Evolutionary conservation across 2,888 invertebrate genomes (phyloP).

Genomic region (Dendrolimus pini): DNA sequence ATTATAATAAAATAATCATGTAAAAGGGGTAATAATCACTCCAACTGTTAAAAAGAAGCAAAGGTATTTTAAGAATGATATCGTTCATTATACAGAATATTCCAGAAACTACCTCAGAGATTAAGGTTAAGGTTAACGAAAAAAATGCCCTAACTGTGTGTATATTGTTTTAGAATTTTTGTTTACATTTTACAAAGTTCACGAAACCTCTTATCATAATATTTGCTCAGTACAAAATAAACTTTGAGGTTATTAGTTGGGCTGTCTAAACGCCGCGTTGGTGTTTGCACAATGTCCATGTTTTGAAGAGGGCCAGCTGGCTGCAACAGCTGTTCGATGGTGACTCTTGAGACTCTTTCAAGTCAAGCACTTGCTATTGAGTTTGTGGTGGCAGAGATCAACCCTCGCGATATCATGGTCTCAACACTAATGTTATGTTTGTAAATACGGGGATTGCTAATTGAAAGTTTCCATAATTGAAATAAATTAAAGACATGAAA

Average conservation of each 20-base stretch:
- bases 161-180: not conserved
- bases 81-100: not conserved
- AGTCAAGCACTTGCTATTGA: constrained; percentile 15
- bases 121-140: not conserved
- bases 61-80: not conserved
- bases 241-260: constrained; percentile 10
- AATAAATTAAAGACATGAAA: not conserved
- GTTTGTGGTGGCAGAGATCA: not conserved
- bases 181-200: constrained; percentile 3
- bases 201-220: constrained; percentile 10
- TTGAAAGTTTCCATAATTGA: not conserved
- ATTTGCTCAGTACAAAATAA: constrained; percentile 14
- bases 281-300: constrained; percentile 8
- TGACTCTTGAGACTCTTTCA: constrained; percentile 20
- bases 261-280: constrained; percentile 3
- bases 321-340: constrained; percentile 19
- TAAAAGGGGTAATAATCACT: too few relatives aligned
- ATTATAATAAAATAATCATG: too few relatives aligned
- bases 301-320: constrained; percentile 19
- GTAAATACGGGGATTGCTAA: not conserved
- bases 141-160: not conserved
- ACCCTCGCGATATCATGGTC: not conserved
- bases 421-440: not conserved
- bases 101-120: not conserved
- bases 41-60: not conserved